Conservation (phyloP, 2,113 vertebrate genomes). For the human region DNA sequence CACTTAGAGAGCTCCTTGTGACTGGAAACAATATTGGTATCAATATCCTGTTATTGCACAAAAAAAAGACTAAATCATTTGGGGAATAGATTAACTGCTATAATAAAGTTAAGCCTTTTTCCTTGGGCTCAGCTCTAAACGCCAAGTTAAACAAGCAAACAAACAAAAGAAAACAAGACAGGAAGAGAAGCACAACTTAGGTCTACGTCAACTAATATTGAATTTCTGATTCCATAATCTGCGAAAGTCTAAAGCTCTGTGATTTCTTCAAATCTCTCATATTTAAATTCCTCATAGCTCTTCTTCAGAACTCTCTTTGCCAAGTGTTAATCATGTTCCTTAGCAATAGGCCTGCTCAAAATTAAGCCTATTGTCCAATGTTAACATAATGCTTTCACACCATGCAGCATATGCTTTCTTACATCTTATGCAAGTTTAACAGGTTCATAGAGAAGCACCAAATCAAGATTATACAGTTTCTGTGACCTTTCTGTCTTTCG, state of each 20-base stretch:
- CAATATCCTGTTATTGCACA: background rate
- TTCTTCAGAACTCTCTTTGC: background rate
- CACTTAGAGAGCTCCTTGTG: background rate
- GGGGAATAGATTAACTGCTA: background rate
- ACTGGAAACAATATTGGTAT: background rate
- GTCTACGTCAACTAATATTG: background rate
- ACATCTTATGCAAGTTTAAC: background rate
- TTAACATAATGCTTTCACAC: no score
- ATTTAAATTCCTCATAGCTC: background rate
- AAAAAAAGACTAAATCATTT: constrained; percentile 43
- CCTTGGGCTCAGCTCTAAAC: background rate
- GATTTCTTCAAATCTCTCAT: background rate
- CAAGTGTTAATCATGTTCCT: background rate
- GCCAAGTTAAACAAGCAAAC: background rate
- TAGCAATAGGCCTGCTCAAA: background rate
- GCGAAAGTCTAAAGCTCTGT: background rate
- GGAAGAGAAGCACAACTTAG: background rate
- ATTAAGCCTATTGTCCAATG: background rate
- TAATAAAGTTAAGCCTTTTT: background rate
- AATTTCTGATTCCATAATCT: background rate
- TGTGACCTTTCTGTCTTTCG: background rate
- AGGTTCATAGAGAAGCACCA: background rate
- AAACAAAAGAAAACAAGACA: background rate
- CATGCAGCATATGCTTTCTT: background rate
- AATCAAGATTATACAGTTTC: background rate